Percentiles rank a stretch among this genome's conserved stretches.
phyloP scores from a whole-genome alignment of 2,888 invertebrate species.

The Acronicta psi region DNA sequence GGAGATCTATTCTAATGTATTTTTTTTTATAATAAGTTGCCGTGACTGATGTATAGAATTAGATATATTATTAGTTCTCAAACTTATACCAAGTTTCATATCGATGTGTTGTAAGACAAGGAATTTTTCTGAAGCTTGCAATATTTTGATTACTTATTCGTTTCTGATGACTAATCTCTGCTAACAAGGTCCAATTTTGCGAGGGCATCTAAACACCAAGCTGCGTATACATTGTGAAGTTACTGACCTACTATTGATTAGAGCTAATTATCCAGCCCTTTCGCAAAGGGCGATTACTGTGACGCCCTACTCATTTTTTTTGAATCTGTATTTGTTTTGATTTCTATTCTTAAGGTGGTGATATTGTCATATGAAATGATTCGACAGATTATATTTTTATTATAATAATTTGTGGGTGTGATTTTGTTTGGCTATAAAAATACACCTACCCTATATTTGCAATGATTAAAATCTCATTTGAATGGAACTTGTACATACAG shows the following conservation, averaged over 20 bases:
- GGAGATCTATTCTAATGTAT: constrained; percentile 74
- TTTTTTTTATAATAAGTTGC: constrained; percentile 68
- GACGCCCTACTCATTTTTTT: constrained; percentile 32
- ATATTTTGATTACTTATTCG: constrained; percentile 58
- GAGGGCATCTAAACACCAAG: constrained; percentile 49
- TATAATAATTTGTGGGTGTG: background rate
- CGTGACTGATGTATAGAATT: constrained; percentile 50
- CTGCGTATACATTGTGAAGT: constrained; percentile 43
- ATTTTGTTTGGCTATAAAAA: background rate
- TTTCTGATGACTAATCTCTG: constrained; percentile 77
- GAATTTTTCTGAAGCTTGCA: constrained; percentile 19
- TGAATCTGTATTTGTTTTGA: constrained; percentile 20
- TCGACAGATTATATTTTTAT: background rate
- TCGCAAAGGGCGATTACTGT: constrained; percentile 36
- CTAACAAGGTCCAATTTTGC: constrained; percentile 65
- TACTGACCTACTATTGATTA: constrained; percentile 59
- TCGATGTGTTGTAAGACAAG: constrained; percentile 3
- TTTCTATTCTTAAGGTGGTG: constrained; percentile 9
- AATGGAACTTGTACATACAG: no score
- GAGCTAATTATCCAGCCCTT: constrained; percentile 51
- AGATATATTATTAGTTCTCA: constrained; percentile 37
- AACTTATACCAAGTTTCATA: constrained; percentile 25
- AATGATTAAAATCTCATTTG: no score
- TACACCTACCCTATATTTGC: background rate
- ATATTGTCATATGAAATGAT: background rate